These are phyloP conservation scores for Tyrannus savana DNA, from an alignment of 2,113 vertebrate genomes.

Conservation along the genomic window DNA sequence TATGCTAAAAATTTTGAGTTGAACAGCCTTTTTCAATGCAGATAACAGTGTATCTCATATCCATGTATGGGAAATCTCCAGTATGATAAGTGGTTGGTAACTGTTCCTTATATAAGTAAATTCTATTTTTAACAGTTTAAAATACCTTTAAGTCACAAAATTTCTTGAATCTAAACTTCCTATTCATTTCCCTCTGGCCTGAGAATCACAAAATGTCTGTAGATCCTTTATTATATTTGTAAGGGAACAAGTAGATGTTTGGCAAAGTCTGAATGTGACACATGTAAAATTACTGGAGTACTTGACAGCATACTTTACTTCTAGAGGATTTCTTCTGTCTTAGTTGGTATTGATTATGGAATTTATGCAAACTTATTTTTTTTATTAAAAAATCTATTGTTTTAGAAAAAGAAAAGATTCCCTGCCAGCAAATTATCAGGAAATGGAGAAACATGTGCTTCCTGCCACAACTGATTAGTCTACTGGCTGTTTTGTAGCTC, in stretches of 20 bases:
- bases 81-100: background rate
- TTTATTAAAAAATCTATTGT: background rate
- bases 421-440: background rate
- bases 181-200: background rate
- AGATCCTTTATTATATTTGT: background rate
- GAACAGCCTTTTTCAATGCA: background rate
- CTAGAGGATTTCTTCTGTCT: background rate
- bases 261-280: background rate
- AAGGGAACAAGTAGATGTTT: background rate
- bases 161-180: background rate
- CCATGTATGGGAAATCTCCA: background rate
- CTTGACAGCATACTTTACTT: background rate
- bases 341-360: background rate
- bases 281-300: background rate
- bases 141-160: background rate
- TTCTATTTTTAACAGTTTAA: background rate
- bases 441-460: constrained; percentile 52
- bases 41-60: background rate
- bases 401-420: background rate
- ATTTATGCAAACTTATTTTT: background rate
- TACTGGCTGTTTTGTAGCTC: background rate
- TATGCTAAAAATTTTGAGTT: background rate
- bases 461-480: constrained; percentile 53
- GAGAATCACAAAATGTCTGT: background rate
- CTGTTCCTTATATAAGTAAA: background rate